phyloP scores from a whole-genome alignment of 2,888 invertebrate species.

The Caenorhabditis sp. region DNA sequence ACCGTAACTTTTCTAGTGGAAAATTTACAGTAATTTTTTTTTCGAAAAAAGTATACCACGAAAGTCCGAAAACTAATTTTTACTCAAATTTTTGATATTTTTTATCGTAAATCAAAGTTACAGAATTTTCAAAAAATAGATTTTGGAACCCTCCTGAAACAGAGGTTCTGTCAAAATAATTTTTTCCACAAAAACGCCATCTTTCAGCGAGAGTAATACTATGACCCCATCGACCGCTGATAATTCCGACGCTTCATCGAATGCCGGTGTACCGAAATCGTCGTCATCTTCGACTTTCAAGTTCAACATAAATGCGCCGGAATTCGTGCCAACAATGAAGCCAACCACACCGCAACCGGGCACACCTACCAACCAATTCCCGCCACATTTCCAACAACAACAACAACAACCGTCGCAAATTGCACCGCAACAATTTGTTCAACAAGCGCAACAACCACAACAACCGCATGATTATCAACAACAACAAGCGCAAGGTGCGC shows the following conservation, averaged over 20 bases:
- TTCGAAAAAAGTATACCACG: too few species aligned
- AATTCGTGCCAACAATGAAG: slow-evolving; percentile 46
- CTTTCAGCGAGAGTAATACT: not conserved
- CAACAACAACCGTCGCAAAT: not conserved
- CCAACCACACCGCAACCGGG: slow-evolving; percentile 39
- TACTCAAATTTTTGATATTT: too few species aligned
- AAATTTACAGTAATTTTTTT: too few species aligned
- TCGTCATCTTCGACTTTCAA: slow-evolving; percentile 39
- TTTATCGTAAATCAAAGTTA: too few species aligned
- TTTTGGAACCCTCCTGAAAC: too few species aligned
- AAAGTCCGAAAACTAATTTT: too few species aligned
- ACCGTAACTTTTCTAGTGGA: too few species aligned
- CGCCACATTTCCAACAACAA: slow-evolving; percentile 4
- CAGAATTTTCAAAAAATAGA: too few species aligned
- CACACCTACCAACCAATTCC: slow-evolving; percentile 23
- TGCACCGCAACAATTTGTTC: not conserved
- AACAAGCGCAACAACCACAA: not conserved
- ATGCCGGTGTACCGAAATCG: slow-evolving; percentile 17
- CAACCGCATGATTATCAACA: not conserved
- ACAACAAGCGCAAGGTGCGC: slow-evolving; percentile 2
- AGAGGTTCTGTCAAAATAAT: too few species aligned
- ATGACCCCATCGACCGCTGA: not conserved
- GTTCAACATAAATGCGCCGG: slow-evolving; percentile 58
- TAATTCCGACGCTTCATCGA: slow-evolving; percentile 12
- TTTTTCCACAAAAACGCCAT: too few species aligned